Base-by-base conservation (phyloP, 1,140 invertebrate species). In the Uloborus diversus region DNA sequence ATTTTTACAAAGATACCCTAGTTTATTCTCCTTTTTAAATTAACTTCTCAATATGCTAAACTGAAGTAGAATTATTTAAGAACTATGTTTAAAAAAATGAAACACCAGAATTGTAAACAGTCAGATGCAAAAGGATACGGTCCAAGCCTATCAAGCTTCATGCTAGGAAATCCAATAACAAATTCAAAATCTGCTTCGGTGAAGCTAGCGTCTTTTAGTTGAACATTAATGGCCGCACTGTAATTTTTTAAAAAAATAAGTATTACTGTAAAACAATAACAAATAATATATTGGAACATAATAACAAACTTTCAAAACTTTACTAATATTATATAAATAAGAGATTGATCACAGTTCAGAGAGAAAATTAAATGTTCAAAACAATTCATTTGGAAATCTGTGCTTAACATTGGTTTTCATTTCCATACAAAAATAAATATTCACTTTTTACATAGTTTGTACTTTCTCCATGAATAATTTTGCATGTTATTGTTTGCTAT, bases 201-300 rank as follows among this genome's bases (percentile, higher is more conserved):
- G 88, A 99, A 98, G 69, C 94, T 93, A 73, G 92, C 92, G 85
- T 99, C 97, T 49, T 91, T 92, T 47, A 99, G 89, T 84, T 93
- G 91, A 14, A 99, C 94, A 87, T 95, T 92, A 23, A 94, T 90
- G 28, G 97, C 97, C 82, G 96, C 92, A 81, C 93, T 93, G 82
- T 53, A 84, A 56, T n/a, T n/a, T n/a, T n/a, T n/a, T n/a, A 57
- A 66, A 32, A 14, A 53, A 47, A 51, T 33, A 56, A 57, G 49
- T 53, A 27, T 4, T 49, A 42, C 75, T 0, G 49, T 49, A 73
- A 27, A 17, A 49, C 17, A 49, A 14, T 20, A 49, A 49, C 4
- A 49, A 11, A 17, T 51, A 65, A 51, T 27, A 37, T 42, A 13
- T 35, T 76, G 17, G 9, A 47, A 9, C 37, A 47, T 17, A 47